These are phyloP conservation scores for Coenonympha glycerion DNA, from an alignment of 2,888 invertebrate genomes.

Conservation along the genomic window DNA sequence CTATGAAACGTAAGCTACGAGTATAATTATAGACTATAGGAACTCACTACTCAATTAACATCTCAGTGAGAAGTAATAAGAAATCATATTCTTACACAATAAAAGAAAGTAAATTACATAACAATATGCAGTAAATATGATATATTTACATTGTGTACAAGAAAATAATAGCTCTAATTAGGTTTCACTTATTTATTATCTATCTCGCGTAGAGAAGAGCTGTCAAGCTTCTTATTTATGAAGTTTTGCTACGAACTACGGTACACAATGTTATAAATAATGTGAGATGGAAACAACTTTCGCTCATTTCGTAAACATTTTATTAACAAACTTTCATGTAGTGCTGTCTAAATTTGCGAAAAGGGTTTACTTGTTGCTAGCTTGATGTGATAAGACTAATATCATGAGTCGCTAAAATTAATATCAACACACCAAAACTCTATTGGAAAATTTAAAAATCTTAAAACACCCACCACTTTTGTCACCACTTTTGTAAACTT, in stretches of 20 bases:
- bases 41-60: background rate
- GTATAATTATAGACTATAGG: background rate
- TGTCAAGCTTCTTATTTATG: constrained; percentile 3
- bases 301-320: constrained; percentile 8
- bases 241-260: constrained; percentile 13
- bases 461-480: no score
- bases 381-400: background rate
- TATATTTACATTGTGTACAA: no score
- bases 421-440: background rate
- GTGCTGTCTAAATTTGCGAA: background rate
- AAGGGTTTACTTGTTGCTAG: background rate
- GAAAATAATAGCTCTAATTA: constrained; percentile 9
- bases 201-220: constrained; percentile 5
- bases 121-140: constrained; percentile 14
- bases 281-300: constrained; percentile 15
- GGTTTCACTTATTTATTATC: constrained; percentile 10
- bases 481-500: no score
- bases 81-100: background rate
- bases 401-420: background rate
- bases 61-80: constrained; percentile 1
- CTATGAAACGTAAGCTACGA: no score
- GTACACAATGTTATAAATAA: no score
- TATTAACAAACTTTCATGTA: background rate
- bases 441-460: background rate
- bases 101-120: constrained; percentile 20